Percentiles rank a stretch among this genome's conserved stretches.
Evolutionary conservation across 2,888 invertebrate species (phyloP).

Genomic region (Sicus ferrugineus): DNA sequence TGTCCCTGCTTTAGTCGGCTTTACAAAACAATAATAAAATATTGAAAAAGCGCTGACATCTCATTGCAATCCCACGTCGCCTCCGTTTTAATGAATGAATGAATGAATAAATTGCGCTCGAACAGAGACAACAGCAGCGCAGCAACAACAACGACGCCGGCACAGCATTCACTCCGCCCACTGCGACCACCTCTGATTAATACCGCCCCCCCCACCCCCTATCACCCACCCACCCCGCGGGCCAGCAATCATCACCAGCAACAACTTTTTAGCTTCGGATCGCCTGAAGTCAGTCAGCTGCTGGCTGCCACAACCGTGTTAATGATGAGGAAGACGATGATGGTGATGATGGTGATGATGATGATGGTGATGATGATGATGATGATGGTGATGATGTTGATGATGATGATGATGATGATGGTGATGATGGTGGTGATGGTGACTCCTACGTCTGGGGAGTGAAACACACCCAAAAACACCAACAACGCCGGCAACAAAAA

Average conservation of each 20-base stretch:
- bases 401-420: background rate
- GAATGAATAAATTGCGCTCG: constrained; percentile 23
- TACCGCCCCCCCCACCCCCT: background rate
- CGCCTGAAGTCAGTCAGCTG: background rate
- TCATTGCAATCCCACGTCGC: constrained; percentile 43
- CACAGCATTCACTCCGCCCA: background rate
- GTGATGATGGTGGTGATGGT: background rate
- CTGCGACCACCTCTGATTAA: background rate
- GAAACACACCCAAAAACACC: background rate
- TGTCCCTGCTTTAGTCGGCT: background rate
- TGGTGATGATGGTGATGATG: too few relatives aligned
- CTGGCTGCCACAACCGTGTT: too few relatives aligned
- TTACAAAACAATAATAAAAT: constrained; percentile 38
- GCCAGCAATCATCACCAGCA: background rate
- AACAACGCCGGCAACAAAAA: background rate
- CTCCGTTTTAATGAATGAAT: constrained; percentile 18
- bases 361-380: background rate
- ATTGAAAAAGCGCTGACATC: constrained; percentile 53
- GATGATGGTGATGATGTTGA: background rate
- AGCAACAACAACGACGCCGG: background rate
- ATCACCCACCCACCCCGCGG: background rate
- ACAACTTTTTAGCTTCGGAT: background rate
- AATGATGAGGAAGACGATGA: background rate
- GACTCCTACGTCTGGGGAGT: constrained; percentile 8
- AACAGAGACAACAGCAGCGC: constrained; percentile 26